Percentiles rank a stretch among this genome's conserved stretches.
phyloP scores from a whole-genome alignment of 2,113 vertebrate genomes.

The Bubo blakistoni region DNA sequence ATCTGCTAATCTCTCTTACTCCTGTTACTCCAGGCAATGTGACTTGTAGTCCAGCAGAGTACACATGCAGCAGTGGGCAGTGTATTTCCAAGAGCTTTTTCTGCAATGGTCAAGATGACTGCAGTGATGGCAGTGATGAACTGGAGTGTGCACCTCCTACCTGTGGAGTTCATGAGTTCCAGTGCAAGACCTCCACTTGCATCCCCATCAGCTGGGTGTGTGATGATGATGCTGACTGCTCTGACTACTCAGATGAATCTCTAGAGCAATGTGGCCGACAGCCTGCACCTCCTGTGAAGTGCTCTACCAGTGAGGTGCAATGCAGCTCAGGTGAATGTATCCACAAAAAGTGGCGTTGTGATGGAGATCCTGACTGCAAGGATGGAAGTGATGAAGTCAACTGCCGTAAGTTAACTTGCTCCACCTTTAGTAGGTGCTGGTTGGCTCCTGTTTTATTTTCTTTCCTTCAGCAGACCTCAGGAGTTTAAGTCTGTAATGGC shows the following conservation, averaged over 20 bases:
- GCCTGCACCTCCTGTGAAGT: conserved; percentile 81
- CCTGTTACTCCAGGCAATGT: conserved; percentile 79
- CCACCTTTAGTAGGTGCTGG: background rate
- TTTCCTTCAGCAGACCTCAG: background rate
- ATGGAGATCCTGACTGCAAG: conserved; percentile 94
- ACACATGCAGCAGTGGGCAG: conserved; percentile 89
- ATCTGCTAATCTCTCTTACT: background rate
- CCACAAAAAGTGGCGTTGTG: conserved; percentile 96
- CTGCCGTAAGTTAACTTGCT: conserved; percentile 84
- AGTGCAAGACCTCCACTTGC: conserved; percentile 87
- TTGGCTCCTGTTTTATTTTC: background rate
- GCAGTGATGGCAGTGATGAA: conserved; percentile 90
- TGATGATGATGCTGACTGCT: conserved; percentile 91
- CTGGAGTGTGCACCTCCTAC: conserved; percentile 84
- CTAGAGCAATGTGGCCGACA: conserved; percentile 86
- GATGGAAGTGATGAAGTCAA: conserved; percentile 93
- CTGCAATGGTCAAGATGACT: conserved; percentile 96
- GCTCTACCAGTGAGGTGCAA: conserved; percentile 84
- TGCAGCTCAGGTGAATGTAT: conserved; percentile 93
- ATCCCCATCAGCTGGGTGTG: conserved; percentile 93
- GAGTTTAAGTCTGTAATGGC: background rate
- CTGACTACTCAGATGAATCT: conserved; percentile 92
- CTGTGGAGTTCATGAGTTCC: conserved; percentile 88
- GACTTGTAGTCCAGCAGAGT: conserved; percentile 89
- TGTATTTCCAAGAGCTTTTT: conserved; percentile 93